Percentiles rank a stretch among this genome's conserved stretches.
Evolutionary conservation across 2,113 vertebrate genomes (phyloP).

Genomic region (Machaerirhynchus nigripectus): DNA sequence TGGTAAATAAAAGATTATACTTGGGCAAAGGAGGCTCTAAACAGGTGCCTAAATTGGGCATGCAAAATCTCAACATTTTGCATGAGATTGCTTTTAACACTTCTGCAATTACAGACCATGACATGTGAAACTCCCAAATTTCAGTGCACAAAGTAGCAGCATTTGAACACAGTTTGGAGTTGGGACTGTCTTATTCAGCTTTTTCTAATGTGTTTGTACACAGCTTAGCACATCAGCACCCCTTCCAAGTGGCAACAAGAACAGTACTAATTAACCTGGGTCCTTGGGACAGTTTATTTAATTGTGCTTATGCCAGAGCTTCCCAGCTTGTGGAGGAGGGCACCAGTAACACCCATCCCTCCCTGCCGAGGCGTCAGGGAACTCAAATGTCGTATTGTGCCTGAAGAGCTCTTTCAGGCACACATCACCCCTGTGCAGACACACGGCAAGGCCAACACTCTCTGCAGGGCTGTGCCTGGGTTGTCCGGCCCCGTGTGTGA

Average conservation of each 20-base stretch:
- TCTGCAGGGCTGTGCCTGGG: fast-evolving
- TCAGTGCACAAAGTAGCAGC: not conserved
- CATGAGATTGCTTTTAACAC: not conserved
- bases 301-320: not conserved
- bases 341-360: not conserved
- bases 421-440: not conserved
- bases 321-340: not conserved
- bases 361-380: not conserved
- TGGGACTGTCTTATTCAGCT: not conserved
- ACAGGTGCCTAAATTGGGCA: not conserved
- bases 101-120: not conserved
- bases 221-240: not conserved
- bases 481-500: fast-evolving
- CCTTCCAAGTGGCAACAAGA: not conserved
- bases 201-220: not conserved
- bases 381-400: not conserved
- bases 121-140: not conserved
- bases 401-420: not conserved
- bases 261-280: not conserved
- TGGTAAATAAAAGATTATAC: not conserved
- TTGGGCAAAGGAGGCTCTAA: not conserved
- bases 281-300: not conserved
- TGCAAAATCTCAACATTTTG: not conserved
- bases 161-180: not conserved
- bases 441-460: fast-evolving